Evolutionary conservation across 2,113 vertebrate genomes (phyloP).

Genomic region (Pyrgilauda ruficollis): DNA sequence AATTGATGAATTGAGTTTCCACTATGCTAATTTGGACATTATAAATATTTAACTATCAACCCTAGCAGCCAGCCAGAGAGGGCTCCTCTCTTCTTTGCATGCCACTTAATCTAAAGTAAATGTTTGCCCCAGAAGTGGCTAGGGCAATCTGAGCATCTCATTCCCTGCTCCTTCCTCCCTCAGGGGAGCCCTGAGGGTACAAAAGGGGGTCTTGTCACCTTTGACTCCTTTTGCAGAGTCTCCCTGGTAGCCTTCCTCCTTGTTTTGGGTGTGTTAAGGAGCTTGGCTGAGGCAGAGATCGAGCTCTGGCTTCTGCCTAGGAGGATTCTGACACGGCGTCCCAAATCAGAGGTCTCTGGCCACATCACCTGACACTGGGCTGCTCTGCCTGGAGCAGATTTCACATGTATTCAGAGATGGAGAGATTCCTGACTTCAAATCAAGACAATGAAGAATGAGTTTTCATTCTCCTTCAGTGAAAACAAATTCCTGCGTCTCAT

Average conservation of each 20-base stretch:
- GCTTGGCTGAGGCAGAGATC: not conserved
- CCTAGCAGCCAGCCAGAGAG: conserved; percentile 73
- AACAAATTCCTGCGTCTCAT: not conserved
- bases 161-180: conserved; percentile 13
- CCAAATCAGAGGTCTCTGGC: not conserved
- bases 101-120: conserved; percentile 76
- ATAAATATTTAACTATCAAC: conserved; percentile 85
- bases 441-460: not conserved
- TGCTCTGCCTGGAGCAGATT: not conserved
- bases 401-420: not conserved
- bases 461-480: not conserved
- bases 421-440: not conserved
- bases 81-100: conserved; percentile 57
- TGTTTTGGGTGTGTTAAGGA: not conserved
- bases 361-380: not conserved
- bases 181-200: conserved; percentile 33
- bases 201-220: not conserved
- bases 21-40: conserved; percentile 82
- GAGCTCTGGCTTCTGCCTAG: not conserved
- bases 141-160: conserved; percentile 59
- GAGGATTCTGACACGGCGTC: not conserved
- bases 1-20: conserved; percentile 85
- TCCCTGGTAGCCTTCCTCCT: not conserved
- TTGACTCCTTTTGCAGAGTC: conserved; percentile 20
- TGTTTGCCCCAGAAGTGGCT: conserved; percentile 71